phyloP scores from a whole-genome alignment of 2,888 invertebrate genomes.

The Acanthopleura granulata region DNA sequence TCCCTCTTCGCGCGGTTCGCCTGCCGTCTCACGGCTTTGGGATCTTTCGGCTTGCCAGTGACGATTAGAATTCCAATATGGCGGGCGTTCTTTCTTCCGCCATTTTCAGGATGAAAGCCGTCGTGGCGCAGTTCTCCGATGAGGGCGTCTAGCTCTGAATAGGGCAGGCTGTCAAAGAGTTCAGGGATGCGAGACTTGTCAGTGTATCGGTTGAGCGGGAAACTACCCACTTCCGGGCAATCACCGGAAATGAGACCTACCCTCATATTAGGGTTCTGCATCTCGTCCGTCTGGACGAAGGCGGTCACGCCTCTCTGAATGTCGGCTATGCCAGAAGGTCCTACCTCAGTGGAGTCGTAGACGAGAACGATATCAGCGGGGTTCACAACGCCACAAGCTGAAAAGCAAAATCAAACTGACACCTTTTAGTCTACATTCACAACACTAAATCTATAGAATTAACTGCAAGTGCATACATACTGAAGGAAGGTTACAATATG shows the following conservation, averaged over 20 bases:
- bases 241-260: conserved; percentile 4
- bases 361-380: conserved; percentile 17
- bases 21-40: background rate
- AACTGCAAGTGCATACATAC: too few relatives aligned
- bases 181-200: background rate
- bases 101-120: conserved; percentile 4
- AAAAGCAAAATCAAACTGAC: background rate
- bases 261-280: background rate
- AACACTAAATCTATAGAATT: too few relatives aligned
- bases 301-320: background rate
- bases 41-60: background rate
- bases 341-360: conserved; percentile 17
- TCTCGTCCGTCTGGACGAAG: background rate
- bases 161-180: conserved; percentile 10
- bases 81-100: background rate
- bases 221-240: conserved; percentile 12
- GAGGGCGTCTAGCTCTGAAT: background rate
- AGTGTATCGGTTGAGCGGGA: conserved; percentile 2
- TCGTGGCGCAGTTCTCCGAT: background rate
- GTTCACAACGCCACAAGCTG: conserved; percentile 19
- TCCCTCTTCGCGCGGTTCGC: background rate
- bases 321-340: background rate
- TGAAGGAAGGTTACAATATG: too few relatives aligned
- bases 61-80: conserved; percentile 12
- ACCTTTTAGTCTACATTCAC: too few relatives aligned